Percentiles rank a stretch among this genome's conserved stretches.
Evolutionary conservation across 2,888 invertebrate species (phyloP).

Genomic region (Achlya flavicornis): DNA sequence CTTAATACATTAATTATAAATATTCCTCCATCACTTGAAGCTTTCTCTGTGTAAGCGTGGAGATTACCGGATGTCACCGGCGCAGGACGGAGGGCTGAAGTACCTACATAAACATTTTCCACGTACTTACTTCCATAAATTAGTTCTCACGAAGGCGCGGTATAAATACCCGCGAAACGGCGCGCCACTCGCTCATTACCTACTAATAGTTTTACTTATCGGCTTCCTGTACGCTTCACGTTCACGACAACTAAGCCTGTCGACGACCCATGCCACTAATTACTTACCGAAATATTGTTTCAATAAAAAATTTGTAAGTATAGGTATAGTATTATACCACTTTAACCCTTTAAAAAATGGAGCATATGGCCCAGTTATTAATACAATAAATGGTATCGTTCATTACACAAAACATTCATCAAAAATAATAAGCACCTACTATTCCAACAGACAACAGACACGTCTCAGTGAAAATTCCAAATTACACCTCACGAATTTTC

Average conservation of each 20-base stretch:
- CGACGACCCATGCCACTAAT: conserved; percentile 40
- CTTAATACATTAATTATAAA: background rate
- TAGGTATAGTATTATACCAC: conserved; percentile 7
- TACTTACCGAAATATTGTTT: conserved; percentile 16
- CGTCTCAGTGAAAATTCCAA: conserved; percentile 68
- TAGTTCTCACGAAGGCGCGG: conserved; percentile 79
- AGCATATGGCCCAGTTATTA: conserved; percentile 37
- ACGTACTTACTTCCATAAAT: conserved; percentile 83
- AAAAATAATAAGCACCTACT: conserved; percentile 68
- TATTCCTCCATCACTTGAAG: background rate
- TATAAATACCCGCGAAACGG: conserved; percentile 79
- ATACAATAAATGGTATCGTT: conserved; percentile 42
- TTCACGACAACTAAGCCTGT: conserved; percentile 50
- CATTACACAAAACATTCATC: conserved; percentile 62
- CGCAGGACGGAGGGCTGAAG: conserved; percentile 59
- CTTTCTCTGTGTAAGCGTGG: conserved; percentile 44
- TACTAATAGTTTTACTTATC: conserved; percentile 79
- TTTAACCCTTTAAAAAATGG: conserved; percentile 34
- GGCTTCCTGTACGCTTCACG: conserved; percentile 60
- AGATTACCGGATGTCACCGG: conserved; percentile 75
- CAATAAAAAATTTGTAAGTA: background rate
- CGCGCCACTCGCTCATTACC: conserved; percentile 74
- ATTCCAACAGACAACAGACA: conserved; percentile 57
- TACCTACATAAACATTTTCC: conserved; percentile 81
- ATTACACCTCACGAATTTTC: conserved; percentile 71